Base-by-base conservation (phyloP, 2,888 invertebrate species). In the Pollenia labialis region DNA sequence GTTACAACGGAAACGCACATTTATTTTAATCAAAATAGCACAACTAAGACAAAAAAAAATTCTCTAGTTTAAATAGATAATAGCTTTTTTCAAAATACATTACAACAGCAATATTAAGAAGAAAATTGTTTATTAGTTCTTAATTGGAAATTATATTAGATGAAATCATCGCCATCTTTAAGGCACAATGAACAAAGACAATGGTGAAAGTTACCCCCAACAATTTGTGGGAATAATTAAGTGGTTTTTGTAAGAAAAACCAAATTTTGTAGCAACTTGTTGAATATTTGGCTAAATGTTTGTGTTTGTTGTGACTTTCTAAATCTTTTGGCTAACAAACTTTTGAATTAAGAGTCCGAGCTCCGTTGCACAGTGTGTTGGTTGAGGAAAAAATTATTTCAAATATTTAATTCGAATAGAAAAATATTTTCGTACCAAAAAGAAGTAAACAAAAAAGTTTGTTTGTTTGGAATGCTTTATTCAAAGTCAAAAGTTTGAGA, bases 131-230 rank as follows among this genome's bases (percentile, higher is more conserved):
- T 79, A 50, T 58, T 79, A 68, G 50, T 6, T 7, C 18, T 50
- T 79, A 79, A 79, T 79, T 79, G 42, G 54, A 69, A 79, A 79
- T 79, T 79, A 79, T 68, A 16, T 68, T 40, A 14, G 50, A 75
- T 2, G 16, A 58, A 69, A 48, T n/a, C 1, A 79, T 42, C 48
- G 69, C n/a, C 68, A 60, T 16, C 50, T 54, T 14, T 40, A 16
- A 16, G 50, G 16, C 6, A n/a, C 6, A 1, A 42, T 32, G 32
- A 32, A 6, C 32, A 32, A 32, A 32, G 4, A 32, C 32, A 6
- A 32, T 32, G 32, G 32, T 32, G 32, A 32, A 32, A 32, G 32
- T 32, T 32, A 6, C 32, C 32, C 6, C 32, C 32, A 32, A 32
- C 32, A 62, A 50, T 75, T 40, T 75, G 16, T 18, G n/a, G n/a